These are phyloP conservation scores for Watsonalla cultraria DNA, from an alignment of 2,888 invertebrate species.

Conservation along the genomic window DNA sequence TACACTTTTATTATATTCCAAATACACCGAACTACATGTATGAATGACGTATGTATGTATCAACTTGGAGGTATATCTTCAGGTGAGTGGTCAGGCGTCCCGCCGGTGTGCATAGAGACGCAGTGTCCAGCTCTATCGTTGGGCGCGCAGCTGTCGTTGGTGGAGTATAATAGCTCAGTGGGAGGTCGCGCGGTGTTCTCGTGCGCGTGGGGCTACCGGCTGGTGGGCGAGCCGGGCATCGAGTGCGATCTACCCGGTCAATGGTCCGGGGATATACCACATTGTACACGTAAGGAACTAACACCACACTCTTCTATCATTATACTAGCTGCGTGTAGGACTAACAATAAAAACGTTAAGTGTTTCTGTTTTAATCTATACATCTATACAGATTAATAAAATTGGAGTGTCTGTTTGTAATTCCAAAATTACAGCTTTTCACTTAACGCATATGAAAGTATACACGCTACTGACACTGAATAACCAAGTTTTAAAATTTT, in stretches of 20 bases:
- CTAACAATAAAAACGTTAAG: too few relatives aligned
- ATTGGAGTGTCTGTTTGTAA: too few relatives aligned
- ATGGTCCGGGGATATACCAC: conserved; percentile 88
- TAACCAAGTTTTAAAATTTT: too few relatives aligned
- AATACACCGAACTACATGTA: too few relatives aligned
- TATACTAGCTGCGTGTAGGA: too few relatives aligned
- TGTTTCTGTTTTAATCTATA: too few relatives aligned
- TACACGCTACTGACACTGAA: too few relatives aligned
- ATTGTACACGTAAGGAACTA: conserved; percentile 83
- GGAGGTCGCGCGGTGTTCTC: conserved; percentile 89
- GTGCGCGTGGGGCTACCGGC: conserved; percentile 90
- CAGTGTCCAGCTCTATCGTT: conserved; percentile 85
- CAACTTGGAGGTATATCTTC: conserved; percentile 7
- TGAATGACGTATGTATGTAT: too few relatives aligned
- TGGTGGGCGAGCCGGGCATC: conserved; percentile 86
- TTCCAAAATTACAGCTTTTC: too few relatives aligned
- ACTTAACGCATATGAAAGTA: too few relatives aligned
- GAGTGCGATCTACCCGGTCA: conserved; percentile 88
- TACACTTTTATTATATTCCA: too few relatives aligned
- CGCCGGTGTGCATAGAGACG: conserved; percentile 87
- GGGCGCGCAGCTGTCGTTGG: conserved; percentile 85
- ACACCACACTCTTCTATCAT: background rate
- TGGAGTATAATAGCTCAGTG: conserved; percentile 89
- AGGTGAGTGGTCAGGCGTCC: conserved; percentile 88
- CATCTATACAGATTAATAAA: too few relatives aligned